Percentiles rank a stretch among this genome's conserved stretches.
phyloP scores from a whole-genome alignment of 2,888 invertebrate genomes.

The Ophion costatus region DNA sequence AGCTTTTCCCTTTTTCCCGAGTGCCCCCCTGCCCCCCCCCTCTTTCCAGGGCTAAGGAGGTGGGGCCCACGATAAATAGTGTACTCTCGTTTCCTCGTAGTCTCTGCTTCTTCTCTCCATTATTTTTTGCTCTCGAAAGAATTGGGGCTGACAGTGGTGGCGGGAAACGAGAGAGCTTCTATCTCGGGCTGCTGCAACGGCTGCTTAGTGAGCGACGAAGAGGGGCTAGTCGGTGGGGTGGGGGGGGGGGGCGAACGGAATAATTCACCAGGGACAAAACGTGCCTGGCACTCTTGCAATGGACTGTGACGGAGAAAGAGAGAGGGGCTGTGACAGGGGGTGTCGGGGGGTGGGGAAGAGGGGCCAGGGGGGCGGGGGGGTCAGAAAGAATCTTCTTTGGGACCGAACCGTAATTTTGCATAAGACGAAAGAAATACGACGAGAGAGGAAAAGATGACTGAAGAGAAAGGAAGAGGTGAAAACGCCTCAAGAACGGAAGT shows the following conservation, averaged over 20 bases:
- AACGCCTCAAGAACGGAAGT: constrained; percentile 72
- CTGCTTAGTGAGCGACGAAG: background rate
- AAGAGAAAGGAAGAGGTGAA: constrained; percentile 65
- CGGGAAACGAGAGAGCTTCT: constrained; percentile 21
- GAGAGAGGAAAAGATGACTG: background rate
- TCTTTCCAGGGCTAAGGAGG: background rate
- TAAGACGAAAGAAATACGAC: constrained; percentile 48
- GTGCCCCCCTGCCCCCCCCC: background rate
- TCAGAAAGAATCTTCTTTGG: constrained; percentile 9
- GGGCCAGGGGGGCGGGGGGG: background rate
- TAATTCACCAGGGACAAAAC: constrained; percentile 55
- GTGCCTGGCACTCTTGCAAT: constrained; percentile 23
- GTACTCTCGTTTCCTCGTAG: constrained; percentile 32
- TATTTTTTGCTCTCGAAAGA: constrained; percentile 44
- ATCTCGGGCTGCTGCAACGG: background rate
- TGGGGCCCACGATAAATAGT: constrained; percentile 31
- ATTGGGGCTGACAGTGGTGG: constrained; percentile 40
- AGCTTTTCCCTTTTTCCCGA: background rate
- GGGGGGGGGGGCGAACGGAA: constrained; percentile 24
- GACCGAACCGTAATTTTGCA: constrained; percentile 52
- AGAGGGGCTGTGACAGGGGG: background rate
- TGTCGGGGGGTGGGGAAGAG: background rate
- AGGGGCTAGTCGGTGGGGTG: background rate
- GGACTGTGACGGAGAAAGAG: background rate
- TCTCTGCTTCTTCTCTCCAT: constrained; percentile 21